Evolutionary conservation across 2,888 invertebrate species (phyloP).

Genomic region (Drosophila tripunctata): DNA sequence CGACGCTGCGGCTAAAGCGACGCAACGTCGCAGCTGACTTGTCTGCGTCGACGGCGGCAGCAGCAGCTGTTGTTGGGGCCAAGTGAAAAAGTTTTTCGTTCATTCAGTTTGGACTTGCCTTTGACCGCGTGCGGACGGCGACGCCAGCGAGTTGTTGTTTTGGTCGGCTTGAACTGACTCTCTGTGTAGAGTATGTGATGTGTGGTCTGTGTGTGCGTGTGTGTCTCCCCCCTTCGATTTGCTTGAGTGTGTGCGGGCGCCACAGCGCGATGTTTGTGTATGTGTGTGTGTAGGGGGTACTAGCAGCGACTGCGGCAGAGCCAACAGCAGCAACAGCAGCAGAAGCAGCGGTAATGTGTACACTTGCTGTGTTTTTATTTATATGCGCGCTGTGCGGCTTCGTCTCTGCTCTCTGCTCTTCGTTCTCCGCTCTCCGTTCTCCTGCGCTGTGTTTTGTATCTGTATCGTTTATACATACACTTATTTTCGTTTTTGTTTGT

Average conservation of each 20-base stretch:
- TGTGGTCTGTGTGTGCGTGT: slow-evolving; percentile 17
- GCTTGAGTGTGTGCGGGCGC: slow-evolving; percentile 30
- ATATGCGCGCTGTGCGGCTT: slow-evolving; percentile 55
- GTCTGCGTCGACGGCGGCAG: slow-evolving; percentile 20
- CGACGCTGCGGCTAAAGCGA: slow-evolving; percentile 18
- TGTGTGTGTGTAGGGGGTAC: slow-evolving; percentile 20
- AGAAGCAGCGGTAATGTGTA: slow-evolving; percentile 32
- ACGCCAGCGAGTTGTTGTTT: slow-evolving; percentile 61
- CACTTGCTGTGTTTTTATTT: slow-evolving; percentile 73
- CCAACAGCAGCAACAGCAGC: slow-evolving; percentile 6
- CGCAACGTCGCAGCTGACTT: slow-evolving; percentile 46
- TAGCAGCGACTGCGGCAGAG: slow-evolving; percentile 7
- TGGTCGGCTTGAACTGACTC: slow-evolving; percentile 52
- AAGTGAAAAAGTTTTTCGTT: slow-evolving; percentile 53
- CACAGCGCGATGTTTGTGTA: slow-evolving; percentile 21
- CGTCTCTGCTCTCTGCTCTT: slow-evolving; percentile 25
- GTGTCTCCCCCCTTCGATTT: slow-evolving; percentile 27
- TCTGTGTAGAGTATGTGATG: slow-evolving; percentile 37
- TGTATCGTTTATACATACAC: slow-evolving; percentile 49
- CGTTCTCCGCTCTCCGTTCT: slow-evolving; percentile 11
- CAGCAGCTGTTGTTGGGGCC: slow-evolving; percentile 46
- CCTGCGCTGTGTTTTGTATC: slow-evolving; percentile 15
- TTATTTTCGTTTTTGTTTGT: slow-evolving; percentile 54
- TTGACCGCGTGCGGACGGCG: slow-evolving; percentile 75
- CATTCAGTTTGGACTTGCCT: slow-evolving; percentile 76